A percentile compares a stretch with the other conserved stretches of the same genome.
Conservation (phyloP, 53 echinoderm and acorn worm genomes). For the Holothuria leucospilota region DNA sequence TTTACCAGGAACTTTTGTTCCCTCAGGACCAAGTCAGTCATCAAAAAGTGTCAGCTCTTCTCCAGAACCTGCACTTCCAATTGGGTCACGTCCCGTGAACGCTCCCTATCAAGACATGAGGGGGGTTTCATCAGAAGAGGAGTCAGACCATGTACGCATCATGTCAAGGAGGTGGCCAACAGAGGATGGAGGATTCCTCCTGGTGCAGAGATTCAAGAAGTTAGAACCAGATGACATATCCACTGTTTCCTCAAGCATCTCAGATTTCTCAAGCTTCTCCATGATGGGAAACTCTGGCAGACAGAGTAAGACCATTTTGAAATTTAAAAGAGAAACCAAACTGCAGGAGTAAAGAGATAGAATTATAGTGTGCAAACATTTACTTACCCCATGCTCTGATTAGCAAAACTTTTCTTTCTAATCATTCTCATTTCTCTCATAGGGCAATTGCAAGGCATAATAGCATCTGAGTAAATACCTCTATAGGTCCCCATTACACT, state of each 20-base stretch:
- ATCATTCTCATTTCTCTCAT: too few relatives aligned
- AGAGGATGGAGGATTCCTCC: constrained; percentile 69
- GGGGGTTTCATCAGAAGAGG: constrained; percentile 6
- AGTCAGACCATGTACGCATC: constrained; percentile 45
- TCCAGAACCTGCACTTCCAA: not conserved
- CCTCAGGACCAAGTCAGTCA: too few relatives aligned
- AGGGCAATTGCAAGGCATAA: too few relatives aligned
- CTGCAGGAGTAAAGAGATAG: not conserved
- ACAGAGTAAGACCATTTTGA: constrained; percentile 8
- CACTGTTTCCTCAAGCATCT: constrained; percentile 70
- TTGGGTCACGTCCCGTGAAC: not conserved
- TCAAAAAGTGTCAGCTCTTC: too few relatives aligned
- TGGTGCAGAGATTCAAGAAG: constrained; percentile 68
- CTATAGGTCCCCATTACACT: too few relatives aligned
- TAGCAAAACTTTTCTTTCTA: too few relatives aligned
- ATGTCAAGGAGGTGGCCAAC: constrained; percentile 76
- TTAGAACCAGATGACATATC: constrained; percentile 64
- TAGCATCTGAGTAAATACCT: too few relatives aligned
- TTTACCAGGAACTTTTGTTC: too few relatives aligned
- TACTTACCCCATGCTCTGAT: too few relatives aligned
- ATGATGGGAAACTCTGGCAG: not conserved
- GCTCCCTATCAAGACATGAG: constrained; percentile 28
- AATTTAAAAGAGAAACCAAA: not conserved
- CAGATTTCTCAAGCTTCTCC: constrained; percentile 70
- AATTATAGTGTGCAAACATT: not conserved